Conservation (phyloP, 2,888 invertebrate species). For the Dione vanillae region DNA sequence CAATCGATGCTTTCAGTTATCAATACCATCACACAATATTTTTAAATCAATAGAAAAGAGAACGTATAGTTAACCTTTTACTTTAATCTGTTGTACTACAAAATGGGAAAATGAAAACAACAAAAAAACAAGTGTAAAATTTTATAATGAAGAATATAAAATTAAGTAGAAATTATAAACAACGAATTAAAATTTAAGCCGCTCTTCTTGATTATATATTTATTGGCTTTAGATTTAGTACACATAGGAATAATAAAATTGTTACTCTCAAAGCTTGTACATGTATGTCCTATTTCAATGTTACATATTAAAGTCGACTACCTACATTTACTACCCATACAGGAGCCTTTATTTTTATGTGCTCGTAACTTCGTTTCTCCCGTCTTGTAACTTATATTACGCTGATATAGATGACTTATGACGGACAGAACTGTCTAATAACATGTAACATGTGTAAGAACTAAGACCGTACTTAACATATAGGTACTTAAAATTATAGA, state of each 20-base stretch:
- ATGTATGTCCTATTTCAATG: background rate
- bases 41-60: no score
- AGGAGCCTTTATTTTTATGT: constrained; percentile 25
- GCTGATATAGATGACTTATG: constrained; percentile 4
- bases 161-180: no score
- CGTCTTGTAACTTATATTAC: constrained; percentile 18
- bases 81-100: no score
- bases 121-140: no score
- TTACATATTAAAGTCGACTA: constrained; percentile 23
- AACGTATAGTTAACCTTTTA: no score
- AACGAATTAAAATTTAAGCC: background rate
- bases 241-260: background rate
- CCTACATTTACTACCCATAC: constrained; percentile 29
- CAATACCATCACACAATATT: no score
- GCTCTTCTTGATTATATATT: background rate
- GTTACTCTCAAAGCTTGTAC: background rate
- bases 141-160: no score
- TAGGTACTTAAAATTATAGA: background rate
- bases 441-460: background rate
- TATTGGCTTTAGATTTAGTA: background rate
- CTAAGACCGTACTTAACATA: no score
- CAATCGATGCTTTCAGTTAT: no score
- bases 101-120: no score
- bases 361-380: constrained; percentile 24
- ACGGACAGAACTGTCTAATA: background rate